Percentiles rank a stretch among this genome's conserved stretches.
Evolutionary conservation across 2,113 vertebrate genomes (phyloP).

Genomic region (Limnothrissa miodon): DNA sequence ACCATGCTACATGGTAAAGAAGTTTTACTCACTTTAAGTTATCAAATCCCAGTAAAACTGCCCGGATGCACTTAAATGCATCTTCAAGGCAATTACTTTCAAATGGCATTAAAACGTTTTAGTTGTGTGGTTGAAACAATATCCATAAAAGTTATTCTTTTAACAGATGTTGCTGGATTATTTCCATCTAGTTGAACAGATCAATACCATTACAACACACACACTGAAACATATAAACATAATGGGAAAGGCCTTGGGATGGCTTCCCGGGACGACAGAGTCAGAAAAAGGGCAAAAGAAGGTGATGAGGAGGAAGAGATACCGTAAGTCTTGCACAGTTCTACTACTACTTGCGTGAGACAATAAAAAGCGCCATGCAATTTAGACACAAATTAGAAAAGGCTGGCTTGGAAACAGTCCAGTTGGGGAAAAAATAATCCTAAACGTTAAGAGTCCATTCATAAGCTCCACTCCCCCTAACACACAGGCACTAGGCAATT

Average conservation of each 20-base stretch:
- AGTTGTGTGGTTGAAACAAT: slow-evolving; percentile 22
- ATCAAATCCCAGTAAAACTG: background rate
- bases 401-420: slow-evolving; percentile 23
- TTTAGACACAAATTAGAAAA: slow-evolving; percentile 9
- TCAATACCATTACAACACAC: slow-evolving; percentile 10
- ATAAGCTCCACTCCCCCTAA: slow-evolving; percentile 20
- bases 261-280: background rate
- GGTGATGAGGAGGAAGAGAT: background rate
- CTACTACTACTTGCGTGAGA: background rate
- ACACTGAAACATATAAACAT: background rate
- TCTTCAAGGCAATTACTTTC: background rate
- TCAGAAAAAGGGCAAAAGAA: background rate
- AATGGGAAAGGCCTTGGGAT: background rate
- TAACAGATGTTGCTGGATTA: background rate
- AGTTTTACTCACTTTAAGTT: background rate
- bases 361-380: slow-evolving; percentile 1
- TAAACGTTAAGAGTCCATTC: background rate
- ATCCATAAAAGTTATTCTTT: background rate
- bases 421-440: background rate
- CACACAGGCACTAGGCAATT: slow-evolving; percentile 33
- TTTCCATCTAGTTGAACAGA: slow-evolving; percentile 4
- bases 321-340: background rate
- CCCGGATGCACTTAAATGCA: background rate
- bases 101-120: slow-evolving; percentile 15
- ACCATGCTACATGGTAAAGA: slow-evolving; percentile 30